Percentiles rank a stretch among this genome's conserved stretches.
These are phyloP conservation scores for Mechanitis mazaeus DNA, from an alignment of 2,888 invertebrate species.

Conservation along the genomic window DNA sequence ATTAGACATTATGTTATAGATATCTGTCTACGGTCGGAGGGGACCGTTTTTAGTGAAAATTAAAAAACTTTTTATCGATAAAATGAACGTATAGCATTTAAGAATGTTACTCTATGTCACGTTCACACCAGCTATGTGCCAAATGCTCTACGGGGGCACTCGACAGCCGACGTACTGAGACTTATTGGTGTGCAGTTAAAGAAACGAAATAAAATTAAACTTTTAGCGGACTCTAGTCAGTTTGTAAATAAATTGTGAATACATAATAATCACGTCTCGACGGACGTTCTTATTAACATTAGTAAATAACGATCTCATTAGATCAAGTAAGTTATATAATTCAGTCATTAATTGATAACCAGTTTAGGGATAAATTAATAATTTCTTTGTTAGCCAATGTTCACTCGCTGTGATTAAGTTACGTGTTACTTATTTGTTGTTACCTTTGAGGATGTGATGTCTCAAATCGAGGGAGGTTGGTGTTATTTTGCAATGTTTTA, in stretches of 20 bases:
- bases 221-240: constrained; percentile 73
- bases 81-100: constrained; percentile 27
- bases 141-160: constrained; percentile 65
- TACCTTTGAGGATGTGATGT: constrained; percentile 70
- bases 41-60: constrained; percentile 36
- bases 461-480: constrained; percentile 59
- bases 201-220: constrained; percentile 54
- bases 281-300: constrained; percentile 69
- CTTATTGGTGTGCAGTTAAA: constrained; percentile 55
- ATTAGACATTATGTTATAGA: constrained; percentile 46
- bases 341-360: constrained; percentile 75
- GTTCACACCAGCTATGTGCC: constrained; percentile 70
- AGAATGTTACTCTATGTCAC: constrained; percentile 46
- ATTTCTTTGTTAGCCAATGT: constrained; percentile 76
- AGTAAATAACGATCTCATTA: constrained; percentile 74
- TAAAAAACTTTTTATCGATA: constrained; percentile 43
- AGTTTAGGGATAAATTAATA: constrained; percentile 66
- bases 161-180: constrained; percentile 58
- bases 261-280: constrained; percentile 67
- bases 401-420: constrained; percentile 76
- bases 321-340: constrained; percentile 69
- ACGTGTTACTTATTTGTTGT: constrained; percentile 73
- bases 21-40: constrained; percentile 28
- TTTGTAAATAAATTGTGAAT: constrained; percentile 76
- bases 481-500: constrained; percentile 64